phyloP scores from a whole-genome alignment of 2,888 invertebrate species.

The Agrypnus murinus region DNA sequence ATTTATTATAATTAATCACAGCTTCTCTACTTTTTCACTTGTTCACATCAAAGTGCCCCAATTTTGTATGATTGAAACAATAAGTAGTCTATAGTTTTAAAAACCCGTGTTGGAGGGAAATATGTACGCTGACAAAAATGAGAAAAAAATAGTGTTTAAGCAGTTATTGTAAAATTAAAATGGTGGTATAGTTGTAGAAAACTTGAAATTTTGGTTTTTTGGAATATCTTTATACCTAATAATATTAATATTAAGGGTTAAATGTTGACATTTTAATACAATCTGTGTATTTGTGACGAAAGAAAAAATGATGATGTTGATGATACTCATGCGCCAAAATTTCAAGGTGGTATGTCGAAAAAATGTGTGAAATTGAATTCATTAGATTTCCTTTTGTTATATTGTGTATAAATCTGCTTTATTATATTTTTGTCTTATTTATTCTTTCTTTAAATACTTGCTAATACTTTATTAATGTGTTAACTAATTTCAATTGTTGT shows the following conservation, averaged over 20 bases:
- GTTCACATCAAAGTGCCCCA: constrained; percentile 62
- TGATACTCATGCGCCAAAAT: constrained; percentile 27
- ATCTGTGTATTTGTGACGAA: too few relatives aligned
- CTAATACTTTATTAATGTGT: constrained; percentile 17
- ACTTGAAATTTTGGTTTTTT: constrained; percentile 35
- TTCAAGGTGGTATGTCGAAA: constrained; percentile 36
- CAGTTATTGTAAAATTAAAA: constrained; percentile 43
- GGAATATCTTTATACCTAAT: background rate
- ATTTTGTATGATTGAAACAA: constrained; percentile 57
- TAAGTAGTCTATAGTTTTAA: constrained; percentile 50
- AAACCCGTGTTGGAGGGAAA: constrained; percentile 51
- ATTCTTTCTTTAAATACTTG: constrained; percentile 16
- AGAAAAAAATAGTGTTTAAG: constrained; percentile 51
- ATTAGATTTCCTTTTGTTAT: constrained; percentile 24
- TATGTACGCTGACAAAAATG: constrained; percentile 56
- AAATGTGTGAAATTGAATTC: constrained; percentile 35
- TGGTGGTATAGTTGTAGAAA: constrained; percentile 37
- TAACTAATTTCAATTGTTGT: constrained; percentile 26
- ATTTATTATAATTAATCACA: constrained; percentile 42
- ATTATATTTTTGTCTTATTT: constrained; percentile 25
- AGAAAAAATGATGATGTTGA: too few relatives aligned
- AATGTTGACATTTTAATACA: background rate
- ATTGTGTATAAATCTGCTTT: constrained; percentile 30
- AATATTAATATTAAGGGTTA: constrained; percentile 4
- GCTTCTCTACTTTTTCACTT: constrained; percentile 53